These are phyloP conservation scores for Chloropsis hardwickii DNA, from an alignment of 2,113 vertebrate genomes.

Conservation along the genomic window DNA sequence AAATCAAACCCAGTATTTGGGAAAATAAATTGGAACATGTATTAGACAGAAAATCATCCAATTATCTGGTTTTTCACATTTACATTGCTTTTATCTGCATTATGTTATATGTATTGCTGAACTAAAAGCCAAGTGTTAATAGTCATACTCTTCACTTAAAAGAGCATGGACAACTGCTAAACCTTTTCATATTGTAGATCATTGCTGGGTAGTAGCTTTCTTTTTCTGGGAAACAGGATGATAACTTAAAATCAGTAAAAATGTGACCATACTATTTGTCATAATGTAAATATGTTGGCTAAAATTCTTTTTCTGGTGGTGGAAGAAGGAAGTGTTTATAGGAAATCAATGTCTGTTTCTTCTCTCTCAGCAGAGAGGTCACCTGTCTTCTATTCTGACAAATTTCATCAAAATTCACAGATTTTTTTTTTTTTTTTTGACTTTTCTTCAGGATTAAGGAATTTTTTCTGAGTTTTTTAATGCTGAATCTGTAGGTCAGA, in stretches of 20 bases:
- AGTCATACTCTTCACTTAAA: background rate
- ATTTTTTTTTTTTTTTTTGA: accelerated
- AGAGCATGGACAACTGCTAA: background rate
- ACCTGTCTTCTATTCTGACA: background rate
- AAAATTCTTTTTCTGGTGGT: background rate
- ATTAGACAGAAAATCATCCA: background rate
- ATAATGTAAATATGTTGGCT: background rate
- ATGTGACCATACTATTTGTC: background rate
- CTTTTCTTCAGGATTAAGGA: background rate
- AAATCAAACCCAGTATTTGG: background rate
- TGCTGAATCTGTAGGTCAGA: background rate
- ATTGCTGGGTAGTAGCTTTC: background rate
- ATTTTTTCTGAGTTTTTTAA: background rate
- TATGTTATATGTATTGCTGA: background rate
- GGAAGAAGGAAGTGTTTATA: background rate
- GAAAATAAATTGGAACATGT: background rate
- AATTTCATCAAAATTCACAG: background rate
- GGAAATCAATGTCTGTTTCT: background rate
- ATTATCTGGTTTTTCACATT: background rate
- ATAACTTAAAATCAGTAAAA: background rate
- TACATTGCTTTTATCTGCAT: background rate
- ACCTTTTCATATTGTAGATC: background rate
- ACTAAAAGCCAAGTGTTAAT: background rate
- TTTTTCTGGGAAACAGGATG: background rate
- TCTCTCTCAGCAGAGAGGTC: background rate